Percentiles rank a stretch among this genome's conserved stretches.
These are phyloP conservation scores for Dendrolimus punctatus DNA, from an alignment of 1,140 invertebrate species.

Conservation along the genomic window DNA sequence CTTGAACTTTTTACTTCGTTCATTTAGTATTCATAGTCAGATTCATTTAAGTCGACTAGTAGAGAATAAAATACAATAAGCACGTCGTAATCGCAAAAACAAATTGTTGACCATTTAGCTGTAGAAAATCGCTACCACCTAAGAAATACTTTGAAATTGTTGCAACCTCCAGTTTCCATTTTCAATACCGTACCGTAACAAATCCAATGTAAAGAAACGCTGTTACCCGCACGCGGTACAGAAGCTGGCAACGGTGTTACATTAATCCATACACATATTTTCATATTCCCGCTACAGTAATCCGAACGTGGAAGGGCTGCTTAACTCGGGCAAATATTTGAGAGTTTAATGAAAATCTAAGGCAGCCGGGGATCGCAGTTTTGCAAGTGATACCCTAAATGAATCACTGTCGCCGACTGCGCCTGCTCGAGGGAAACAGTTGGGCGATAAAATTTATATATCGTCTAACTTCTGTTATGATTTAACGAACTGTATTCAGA, in stretches of 20 bases:
- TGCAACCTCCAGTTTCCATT: slow-evolving; percentile 20
- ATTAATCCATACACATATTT: slow-evolving; percentile 36
- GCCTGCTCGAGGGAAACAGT: slow-evolving; percentile 31
- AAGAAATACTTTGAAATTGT: neutral
- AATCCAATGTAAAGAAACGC: slow-evolving; percentile 25
- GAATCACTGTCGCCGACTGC: slow-evolving; percentile 39
- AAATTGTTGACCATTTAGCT: too few relatives aligned
- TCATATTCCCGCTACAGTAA: slow-evolving; percentile 34
- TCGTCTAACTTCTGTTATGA: slow-evolving; percentile 56
- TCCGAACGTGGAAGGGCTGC: slow-evolving; percentile 26
- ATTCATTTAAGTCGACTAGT: too few relatives aligned
- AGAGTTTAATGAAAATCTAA: slow-evolving; percentile 54
- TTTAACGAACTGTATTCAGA: slow-evolving; percentile 53
- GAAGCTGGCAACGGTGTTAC: slow-evolving; percentile 20
- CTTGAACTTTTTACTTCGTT: too few relatives aligned
- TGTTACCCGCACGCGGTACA: slow-evolving; percentile 26
- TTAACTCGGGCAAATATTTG: slow-evolving; percentile 48
- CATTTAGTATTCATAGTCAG: too few relatives aligned
- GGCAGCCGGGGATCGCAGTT: slow-evolving; percentile 30
- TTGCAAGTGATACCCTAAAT: slow-evolving; percentile 47
- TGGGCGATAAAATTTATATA: slow-evolving; percentile 55
- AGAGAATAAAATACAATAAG: too few relatives aligned
- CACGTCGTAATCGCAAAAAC: too few relatives aligned
- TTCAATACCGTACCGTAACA: slow-evolving; percentile 22
- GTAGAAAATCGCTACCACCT: neutral